These are phyloP conservation scores for Mellivora capensis DNA, from an alignment of 2,113 vertebrate genomes.

Conservation along the genomic window DNA sequence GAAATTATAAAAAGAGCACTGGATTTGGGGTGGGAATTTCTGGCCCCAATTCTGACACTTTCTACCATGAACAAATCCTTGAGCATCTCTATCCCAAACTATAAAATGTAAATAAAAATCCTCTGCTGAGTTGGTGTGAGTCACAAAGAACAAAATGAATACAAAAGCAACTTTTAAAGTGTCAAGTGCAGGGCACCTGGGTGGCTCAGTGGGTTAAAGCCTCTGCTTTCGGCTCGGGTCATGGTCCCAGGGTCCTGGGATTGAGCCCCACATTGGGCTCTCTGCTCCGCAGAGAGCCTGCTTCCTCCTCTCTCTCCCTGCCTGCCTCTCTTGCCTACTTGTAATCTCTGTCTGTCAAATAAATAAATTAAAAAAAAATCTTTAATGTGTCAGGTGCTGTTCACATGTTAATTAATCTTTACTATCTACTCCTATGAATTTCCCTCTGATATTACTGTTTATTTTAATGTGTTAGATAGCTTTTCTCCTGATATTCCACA, in stretches of 20 bases:
- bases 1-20: neutral
- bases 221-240: too few species aligned
- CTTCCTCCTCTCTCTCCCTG: too few species aligned
- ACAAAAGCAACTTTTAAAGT: neutral
- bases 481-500: neutral
- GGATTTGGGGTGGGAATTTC: neutral
- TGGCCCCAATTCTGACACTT: neutral
- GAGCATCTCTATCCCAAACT: neutral
- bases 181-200: too few species aligned
- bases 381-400: neutral
- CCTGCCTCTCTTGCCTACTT: too few species aligned
- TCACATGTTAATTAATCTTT: neutral
- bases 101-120: conserved; percentile 34
- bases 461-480: neutral
- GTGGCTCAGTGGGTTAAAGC: too few species aligned
- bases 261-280: too few species aligned
- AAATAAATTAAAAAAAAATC: too few species aligned
- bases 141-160: neutral
- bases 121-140: neutral
- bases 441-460: neutral
- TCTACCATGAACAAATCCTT: neutral
- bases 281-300: too few species aligned
- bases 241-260: too few species aligned
- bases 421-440: neutral
- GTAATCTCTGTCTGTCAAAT: too few species aligned